These are phyloP conservation scores for Yoshiicerus persimilis DNA, from an alignment of 1,140 invertebrate genomes.

Conservation along the genomic window DNA sequence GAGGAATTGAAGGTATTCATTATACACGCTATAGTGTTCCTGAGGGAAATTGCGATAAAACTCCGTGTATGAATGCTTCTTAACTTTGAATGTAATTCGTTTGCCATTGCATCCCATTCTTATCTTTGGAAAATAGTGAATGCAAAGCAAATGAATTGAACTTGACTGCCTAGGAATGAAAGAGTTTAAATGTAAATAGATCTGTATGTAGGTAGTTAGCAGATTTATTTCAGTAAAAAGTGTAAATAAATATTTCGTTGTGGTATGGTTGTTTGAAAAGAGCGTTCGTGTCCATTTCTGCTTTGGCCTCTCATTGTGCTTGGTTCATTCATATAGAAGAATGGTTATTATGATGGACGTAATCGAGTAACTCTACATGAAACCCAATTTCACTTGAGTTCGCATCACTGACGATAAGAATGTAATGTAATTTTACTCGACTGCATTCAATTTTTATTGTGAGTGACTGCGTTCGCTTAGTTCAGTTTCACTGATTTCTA, in stretches of 20 bases:
- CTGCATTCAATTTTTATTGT: neutral
- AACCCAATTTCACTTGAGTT: neutral
- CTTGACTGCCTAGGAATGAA: too few species aligned
- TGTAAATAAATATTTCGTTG: neutral
- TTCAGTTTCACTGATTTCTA: neutral
- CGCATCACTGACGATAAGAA: neutral
- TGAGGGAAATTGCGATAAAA: too few species aligned
- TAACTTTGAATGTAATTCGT: too few species aligned
- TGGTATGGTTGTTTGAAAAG: neutral
- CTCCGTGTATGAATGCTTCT: too few species aligned
- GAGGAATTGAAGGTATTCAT: too few species aligned
- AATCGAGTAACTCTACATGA: neutral
- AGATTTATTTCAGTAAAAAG: neutral
- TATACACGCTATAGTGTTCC: too few species aligned
- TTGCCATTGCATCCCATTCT: too few species aligned
- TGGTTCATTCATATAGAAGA: neutral
- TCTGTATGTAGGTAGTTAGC: neutral
- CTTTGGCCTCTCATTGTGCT: neutral
- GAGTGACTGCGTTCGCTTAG: neutral
- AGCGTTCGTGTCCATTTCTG: neutral
- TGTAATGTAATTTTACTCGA: neutral
- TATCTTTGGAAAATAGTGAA: too few species aligned
- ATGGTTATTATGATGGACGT: neutral
- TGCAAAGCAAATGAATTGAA: too few species aligned
- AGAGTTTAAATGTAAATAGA: too few species aligned